Evolutionary conservation across 2,797 vertebrate genomes (phyloP), one percentile per base, ranked within the genome.

Genomic region (Muraenolepis orangiensis): DNA sequence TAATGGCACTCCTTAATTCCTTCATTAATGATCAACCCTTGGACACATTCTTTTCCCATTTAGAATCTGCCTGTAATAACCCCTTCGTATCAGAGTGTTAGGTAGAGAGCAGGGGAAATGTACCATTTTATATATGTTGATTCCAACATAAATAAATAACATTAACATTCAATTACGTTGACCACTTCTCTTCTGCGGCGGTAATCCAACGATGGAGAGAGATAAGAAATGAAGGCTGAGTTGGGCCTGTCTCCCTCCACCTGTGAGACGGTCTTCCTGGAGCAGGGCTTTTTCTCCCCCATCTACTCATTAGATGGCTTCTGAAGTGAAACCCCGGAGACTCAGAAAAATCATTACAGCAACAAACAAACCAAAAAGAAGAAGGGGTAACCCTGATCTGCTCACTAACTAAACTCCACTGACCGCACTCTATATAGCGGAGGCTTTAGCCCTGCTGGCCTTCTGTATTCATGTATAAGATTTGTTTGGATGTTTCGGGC

Each of bases 391-490:
- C 32, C 71, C 76, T 1, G 16, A 28, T 70, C 40, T 61, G 32
- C 38, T 69, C 20, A 16, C 74, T 77, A 29, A 32, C 30, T 72
- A 72, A 76, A 46, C 26, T 42, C 14, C 6, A 66, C 34, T 38
- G 71, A 40, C 76, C 40, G 76, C 20, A 34, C 14, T 28, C 18
- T 16, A n/a, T n/a, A n/a, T n/a, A 46, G 4, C 70, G 42, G 72
- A 70, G 32, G 18, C 34, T 76, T 76, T n/a, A n/a, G 51, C 77
- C 34, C 14, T 79, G 73, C 77, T 81, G 73, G 78, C 31, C 72
- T 72, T 76, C 70, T 57, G 51, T 80, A 68, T 40, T 80, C 83
- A 70, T 28, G 70, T 72, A 82, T 51, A 81, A 46, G n/a, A 14
- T 72, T 13, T 46, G 42, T 70, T 69, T 29, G 40, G 76, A 61